Evolutionary conservation across 1,140 invertebrate genomes (phyloP).

Genomic region (Drosophila neocordata): DNA sequence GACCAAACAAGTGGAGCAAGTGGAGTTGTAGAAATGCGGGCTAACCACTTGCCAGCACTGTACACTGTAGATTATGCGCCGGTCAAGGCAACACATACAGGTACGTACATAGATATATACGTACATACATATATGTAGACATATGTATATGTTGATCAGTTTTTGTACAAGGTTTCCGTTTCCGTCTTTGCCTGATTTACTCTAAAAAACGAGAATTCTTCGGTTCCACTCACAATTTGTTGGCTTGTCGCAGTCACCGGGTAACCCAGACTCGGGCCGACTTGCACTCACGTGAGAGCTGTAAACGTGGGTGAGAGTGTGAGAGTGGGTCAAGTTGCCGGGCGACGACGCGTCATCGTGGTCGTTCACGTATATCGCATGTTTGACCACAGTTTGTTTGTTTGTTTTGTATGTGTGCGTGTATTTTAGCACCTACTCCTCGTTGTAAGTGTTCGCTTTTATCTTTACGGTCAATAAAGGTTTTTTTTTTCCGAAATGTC

Average conservation of each 20-base stretch:
- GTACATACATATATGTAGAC: neutral
- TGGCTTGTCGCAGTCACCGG: conserved; percentile 16
- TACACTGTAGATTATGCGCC: neutral
- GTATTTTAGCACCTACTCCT: conserved; percentile 70
- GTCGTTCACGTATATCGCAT: conserved; percentile 41
- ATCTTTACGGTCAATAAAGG: conserved; percentile 75
- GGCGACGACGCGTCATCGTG: conserved; percentile 12
- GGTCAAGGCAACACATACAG: too few species aligned
- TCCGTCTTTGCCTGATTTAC: conserved; percentile 14
- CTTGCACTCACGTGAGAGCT: conserved; percentile 35
- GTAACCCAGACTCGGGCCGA: conserved; percentile 16
- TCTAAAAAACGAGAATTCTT: neutral
- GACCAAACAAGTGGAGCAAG: neutral
- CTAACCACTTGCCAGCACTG: neutral
- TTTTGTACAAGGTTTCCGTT: conserved; percentile 6
- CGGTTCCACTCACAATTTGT: conserved; percentile 21
- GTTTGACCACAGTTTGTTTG: conserved; percentile 56
- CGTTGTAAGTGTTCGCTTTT: conserved; percentile 57
- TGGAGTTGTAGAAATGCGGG: neutral
- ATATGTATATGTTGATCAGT: conserved; percentile 1
- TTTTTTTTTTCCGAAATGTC: conserved; percentile 31
- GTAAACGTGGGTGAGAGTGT: conserved; percentile 7
- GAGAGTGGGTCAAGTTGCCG: conserved; percentile 44
- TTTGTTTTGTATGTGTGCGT: conserved; percentile 34
- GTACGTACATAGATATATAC: conserved; percentile 4